phyloP scores from a whole-genome alignment of 2,113 vertebrate species.

The Anseranas semipalmata region DNA sequence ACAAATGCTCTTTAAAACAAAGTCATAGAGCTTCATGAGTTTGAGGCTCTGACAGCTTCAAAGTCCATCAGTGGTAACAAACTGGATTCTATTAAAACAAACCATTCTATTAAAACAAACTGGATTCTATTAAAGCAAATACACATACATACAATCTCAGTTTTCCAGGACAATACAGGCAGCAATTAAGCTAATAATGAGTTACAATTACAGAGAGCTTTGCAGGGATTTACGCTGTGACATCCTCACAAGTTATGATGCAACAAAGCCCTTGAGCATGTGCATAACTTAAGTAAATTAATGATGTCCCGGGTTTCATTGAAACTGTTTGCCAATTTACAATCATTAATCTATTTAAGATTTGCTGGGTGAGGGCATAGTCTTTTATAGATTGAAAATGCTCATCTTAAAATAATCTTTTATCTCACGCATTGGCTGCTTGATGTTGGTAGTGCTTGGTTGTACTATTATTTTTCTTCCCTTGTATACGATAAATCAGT shows the following conservation, averaged over 20 bases:
- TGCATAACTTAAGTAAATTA: constrained; percentile 41
- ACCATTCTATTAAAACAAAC: not conserved
- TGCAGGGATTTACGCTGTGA: not conserved
- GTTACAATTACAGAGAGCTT: constrained; percentile 10
- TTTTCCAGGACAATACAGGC: not conserved
- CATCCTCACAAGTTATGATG: constrained; percentile 20
- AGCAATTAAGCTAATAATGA: constrained; percentile 32
- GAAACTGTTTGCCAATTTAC: constrained; percentile 46
- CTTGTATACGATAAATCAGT: not conserved
- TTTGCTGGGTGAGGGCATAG: not conserved
- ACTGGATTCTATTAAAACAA: not conserved
- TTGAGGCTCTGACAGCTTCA: not conserved
- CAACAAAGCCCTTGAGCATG: constrained; percentile 37
- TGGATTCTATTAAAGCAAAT: not conserved
- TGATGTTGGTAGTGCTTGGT: not conserved
- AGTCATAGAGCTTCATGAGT: not conserved
- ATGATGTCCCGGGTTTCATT: constrained; percentile 54
- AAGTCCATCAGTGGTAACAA: not conserved
- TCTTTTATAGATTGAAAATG: not conserved
- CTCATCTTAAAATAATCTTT: not conserved
- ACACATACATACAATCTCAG: not conserved
- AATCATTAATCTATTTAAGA: not conserved
- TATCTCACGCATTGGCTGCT: not conserved
- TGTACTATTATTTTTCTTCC: not conserved
- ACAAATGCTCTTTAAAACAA: not conserved